These are phyloP conservation scores for Bradypodion pumilum DNA, from an alignment of 2,797 vertebrate genomes.

Conservation along the genomic window DNA sequence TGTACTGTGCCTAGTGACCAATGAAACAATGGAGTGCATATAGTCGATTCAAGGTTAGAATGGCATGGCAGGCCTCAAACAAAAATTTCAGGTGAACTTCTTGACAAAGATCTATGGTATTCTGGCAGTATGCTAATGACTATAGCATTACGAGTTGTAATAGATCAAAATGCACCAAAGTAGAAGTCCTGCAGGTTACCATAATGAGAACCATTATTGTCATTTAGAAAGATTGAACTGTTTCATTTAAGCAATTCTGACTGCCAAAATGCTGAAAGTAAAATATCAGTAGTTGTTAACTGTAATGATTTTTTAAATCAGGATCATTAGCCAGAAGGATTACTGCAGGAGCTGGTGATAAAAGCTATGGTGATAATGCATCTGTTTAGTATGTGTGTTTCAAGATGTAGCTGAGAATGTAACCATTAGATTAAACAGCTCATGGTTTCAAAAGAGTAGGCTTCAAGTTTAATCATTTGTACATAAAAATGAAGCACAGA, in stretches of 20 bases:
- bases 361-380: slow-evolving; percentile 50
- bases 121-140: slow-evolving; percentile 55
- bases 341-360: slow-evolving; percentile 62
- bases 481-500: slow-evolving; percentile 31
- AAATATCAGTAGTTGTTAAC: slow-evolving; percentile 69
- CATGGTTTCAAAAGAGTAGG: slow-evolving; percentile 57
- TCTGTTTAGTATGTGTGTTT: slow-evolving; percentile 50
- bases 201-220: slow-evolving; percentile 68
- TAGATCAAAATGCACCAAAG: slow-evolving; percentile 55
- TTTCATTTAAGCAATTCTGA: slow-evolving; percentile 69
- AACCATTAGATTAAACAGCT: slow-evolving; percentile 57
- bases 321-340: slow-evolving; percentile 71
- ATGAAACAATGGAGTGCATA: background rate
- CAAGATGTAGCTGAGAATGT: slow-evolving; percentile 41
- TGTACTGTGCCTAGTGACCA: background rate
- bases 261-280: slow-evolving; percentile 64
- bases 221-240: slow-evolving; percentile 65
- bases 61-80: slow-evolving; percentile 48
- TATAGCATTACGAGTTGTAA: slow-evolving; percentile 28
- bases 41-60: slow-evolving; percentile 32
- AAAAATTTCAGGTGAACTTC: slow-evolving; percentile 58
- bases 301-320: slow-evolving; percentile 70
- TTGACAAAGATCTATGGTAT: slow-evolving; percentile 46
- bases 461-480: slow-evolving; percentile 50
- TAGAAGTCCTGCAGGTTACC: slow-evolving; percentile 61